Conservation (phyloP, 1,140 invertebrate genomes). For the Lordiphosa clarofinis region DNA sequence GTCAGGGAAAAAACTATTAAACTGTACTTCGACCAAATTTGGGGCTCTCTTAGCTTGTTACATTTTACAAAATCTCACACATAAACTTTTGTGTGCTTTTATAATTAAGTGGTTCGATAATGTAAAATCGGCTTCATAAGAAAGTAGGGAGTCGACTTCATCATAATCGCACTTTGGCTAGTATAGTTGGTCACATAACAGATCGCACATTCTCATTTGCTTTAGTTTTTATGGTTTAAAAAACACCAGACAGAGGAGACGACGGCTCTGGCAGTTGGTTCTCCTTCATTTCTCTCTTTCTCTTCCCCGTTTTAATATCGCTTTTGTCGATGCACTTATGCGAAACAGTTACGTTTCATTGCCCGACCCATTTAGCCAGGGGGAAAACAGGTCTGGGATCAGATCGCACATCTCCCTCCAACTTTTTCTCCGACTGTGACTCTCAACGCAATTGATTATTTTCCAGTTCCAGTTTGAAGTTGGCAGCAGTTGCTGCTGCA, state of each 20-base stretch:
- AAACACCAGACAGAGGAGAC: constrained; percentile 3
- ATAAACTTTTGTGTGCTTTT: too few relatives aligned
- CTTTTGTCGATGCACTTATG: constrained; percentile 56
- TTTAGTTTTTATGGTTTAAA: constrained; percentile 23
- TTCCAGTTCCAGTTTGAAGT: constrained; percentile 25
- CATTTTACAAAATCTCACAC: too few relatives aligned
- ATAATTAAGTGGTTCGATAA: too few relatives aligned
- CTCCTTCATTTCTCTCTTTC: neutral
- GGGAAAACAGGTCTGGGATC: constrained; percentile 31
- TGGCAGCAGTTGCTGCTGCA: constrained; percentile 8
- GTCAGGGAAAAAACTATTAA: too few relatives aligned
- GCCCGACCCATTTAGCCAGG: constrained; percentile 56
- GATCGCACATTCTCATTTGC: constrained; percentile 1
- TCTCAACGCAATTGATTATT: constrained; percentile 35
- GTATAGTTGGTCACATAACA: too few relatives aligned
- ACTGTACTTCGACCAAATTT: too few relatives aligned
- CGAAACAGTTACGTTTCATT: constrained; percentile 73
- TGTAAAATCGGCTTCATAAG: too few relatives aligned
- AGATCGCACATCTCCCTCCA: constrained; percentile 14
- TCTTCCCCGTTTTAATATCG: constrained; percentile 31
- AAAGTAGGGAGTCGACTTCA: too few relatives aligned
- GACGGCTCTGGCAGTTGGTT: too few relatives aligned
- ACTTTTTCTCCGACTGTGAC: constrained; percentile 8
- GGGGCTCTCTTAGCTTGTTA: too few relatives aligned
- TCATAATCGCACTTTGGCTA: constrained; percentile 2